Conservation (phyloP, 1,140 invertebrate species). For the Pteromalus puparum region DNA sequence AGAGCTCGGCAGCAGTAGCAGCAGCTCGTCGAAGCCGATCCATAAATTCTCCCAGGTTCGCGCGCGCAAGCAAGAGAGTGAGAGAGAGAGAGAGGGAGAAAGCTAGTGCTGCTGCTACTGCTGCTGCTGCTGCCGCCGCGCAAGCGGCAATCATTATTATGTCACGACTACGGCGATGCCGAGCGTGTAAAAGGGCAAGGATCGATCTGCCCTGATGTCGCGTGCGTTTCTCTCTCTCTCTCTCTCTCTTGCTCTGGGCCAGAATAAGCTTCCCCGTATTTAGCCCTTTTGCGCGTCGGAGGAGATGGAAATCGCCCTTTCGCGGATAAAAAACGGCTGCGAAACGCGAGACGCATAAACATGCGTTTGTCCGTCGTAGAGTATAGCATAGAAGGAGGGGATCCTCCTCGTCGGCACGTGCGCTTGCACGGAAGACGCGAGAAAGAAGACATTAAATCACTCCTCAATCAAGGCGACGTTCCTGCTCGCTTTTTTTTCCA, state of each 20-base stretch:
- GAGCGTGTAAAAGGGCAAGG: not conserved
- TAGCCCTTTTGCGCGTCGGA: too few relatives aligned
- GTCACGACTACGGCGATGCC: conserved; percentile 17
- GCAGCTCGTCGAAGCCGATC: conserved; percentile 39
- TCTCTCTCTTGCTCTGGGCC: too few relatives aligned
- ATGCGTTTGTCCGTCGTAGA: not conserved
- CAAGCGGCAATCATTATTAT: conserved; percentile 44
- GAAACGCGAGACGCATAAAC: too few relatives aligned
- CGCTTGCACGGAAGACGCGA: not conserved
- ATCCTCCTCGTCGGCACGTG: not conserved
- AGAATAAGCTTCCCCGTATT: too few relatives aligned
- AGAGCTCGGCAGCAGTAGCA: not conserved
- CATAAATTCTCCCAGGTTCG: conserved; percentile 45
- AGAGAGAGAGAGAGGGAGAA: not conserved
- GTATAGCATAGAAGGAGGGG: not conserved
- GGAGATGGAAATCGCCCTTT: too few relatives aligned
- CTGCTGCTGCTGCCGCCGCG: too few relatives aligned
- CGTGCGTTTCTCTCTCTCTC: too few relatives aligned
- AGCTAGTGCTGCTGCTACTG: too few relatives aligned
- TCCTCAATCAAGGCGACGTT: conserved; percentile 29
- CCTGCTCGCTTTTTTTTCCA: not conserved
- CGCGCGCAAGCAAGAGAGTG: not conserved
- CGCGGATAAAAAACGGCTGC: too few relatives aligned
- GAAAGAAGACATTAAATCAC: conserved; percentile 44
- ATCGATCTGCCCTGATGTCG: not conserved